Evolutionary conservation across 2,113 vertebrate genomes (phyloP), one percentile per base, ranked within the genome.

Genomic region (Indri indri): DNA sequence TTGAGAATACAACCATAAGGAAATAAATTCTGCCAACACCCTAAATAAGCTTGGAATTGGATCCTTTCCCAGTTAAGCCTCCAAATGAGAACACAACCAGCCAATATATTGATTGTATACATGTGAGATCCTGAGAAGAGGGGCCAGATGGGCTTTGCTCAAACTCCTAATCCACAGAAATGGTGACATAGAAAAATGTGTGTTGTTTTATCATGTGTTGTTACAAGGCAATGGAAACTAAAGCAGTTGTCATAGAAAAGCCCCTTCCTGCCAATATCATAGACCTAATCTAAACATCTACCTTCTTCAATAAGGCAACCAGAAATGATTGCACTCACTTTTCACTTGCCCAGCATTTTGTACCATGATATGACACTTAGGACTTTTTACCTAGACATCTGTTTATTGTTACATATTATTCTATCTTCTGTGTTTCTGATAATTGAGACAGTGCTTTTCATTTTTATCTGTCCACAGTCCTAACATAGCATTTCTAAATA

Each of bases 101-200:
- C 5, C 17, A 89, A 34, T 6, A 23, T 52, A 8, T 42, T 74
- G 59, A 82, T 2, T 40, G 9, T 11, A 40, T 8, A 0, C 25
- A 52, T 7, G 25, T 81, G 50, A 82, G 54, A 83, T 5, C 14
- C 22, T 25, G 45, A 59, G 17, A 7, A 16, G 45, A 59, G 17
- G 0, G 8, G 32, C 9, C 8, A 63, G 1, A 22, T 7, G 6
- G 32, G 20, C 4, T 7, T n/a, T 89, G 11, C 2, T 20, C 23
- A 82, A 40, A 61, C 3, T 25, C 1, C 9, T 40, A 57, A 30
- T 18, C 10, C n/a, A 34, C 6, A 76, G 32, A 50, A 77, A 84
- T 6, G 30, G 50, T 70, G 63, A 73, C 25, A 57, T 45, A 32
- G n/a, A 57, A 30, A 80, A 68, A 40, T 8, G 2, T 8, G 25